Evolutionary conservation across 2,888 invertebrate species (phyloP).

Genomic region (Colletes collaris): DNA sequence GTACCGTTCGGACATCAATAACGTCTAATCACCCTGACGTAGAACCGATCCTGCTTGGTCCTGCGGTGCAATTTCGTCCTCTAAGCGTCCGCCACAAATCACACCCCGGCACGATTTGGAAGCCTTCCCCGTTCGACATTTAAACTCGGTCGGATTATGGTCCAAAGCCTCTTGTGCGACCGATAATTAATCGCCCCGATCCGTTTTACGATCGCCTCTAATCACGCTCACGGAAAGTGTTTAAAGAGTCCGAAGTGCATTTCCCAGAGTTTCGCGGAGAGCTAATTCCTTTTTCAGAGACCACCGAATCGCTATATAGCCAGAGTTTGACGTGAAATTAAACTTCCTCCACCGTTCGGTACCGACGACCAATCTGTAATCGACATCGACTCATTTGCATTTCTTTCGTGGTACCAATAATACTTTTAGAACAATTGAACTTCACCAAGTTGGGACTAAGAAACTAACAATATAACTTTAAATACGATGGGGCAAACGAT

Average conservation of each 20-base stretch:
- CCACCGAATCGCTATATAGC: background rate
- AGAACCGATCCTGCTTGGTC: constrained; percentile 74
- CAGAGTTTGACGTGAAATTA: background rate
- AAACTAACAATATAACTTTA: no score
- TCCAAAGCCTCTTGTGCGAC: constrained; percentile 56
- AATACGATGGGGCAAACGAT: no score
- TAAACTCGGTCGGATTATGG: constrained; percentile 75
- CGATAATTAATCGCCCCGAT: constrained; percentile 69
- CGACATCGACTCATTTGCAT: background rate
- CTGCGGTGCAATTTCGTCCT: constrained; percentile 78
- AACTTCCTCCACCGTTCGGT: background rate
- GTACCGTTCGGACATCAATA: constrained; percentile 73
- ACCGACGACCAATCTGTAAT: background rate
- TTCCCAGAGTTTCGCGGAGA: constrained; percentile 5
- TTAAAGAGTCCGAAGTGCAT: constrained; percentile 51
- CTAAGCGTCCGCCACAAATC: constrained; percentile 80
- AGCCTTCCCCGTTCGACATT: constrained; percentile 65
- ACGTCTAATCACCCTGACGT: constrained; percentile 77
- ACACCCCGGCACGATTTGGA: constrained; percentile 71
- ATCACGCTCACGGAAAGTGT: constrained; percentile 58
- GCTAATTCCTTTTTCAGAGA: constrained; percentile 13
- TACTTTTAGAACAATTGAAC: background rate
- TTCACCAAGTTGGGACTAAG: no score
- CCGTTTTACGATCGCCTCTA: constrained; percentile 60
- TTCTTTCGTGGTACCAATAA: background rate